Evolutionary conservation across 2,113 vertebrate genomes (phyloP), one percentile per base, ranked within the genome.

Genomic region (Amphiprion ocellaris): DNA sequence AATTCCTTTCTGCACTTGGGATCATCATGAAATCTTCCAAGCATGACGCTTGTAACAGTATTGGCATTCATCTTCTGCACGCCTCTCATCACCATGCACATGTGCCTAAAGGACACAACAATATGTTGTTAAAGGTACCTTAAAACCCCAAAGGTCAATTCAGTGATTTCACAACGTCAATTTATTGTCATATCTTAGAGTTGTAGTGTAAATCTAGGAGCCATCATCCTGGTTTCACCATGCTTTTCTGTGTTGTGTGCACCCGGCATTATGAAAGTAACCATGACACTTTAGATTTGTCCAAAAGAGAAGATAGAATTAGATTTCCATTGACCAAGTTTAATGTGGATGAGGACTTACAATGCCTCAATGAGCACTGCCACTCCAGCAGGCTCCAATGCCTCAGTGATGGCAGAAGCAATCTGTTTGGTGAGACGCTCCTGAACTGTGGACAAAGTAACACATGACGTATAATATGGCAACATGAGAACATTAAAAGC

Each of bases 41-140:
- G 77, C 94, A 92, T 94, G 39, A 84, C 19, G 1, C 91, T 93
- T 10, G 79, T 94, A 23, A 88, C 56, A 5, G 84, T 91, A 49
- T 39, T 89, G 69, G 89, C 92, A 19, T 90, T 95, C 47, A 87
- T 94, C 86, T 94, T 94, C 88, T 94, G 91, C 56, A 79, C 90
- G 1, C 87, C 89, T 44, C 94, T 81, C 91, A 94, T 88, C 66
- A 92, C 81, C 85, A 86, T 84, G 21, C 82, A 92, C 93, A 90
- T 92, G 74, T 93, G 93, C 63, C 89, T 91, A 89, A 4, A 74
- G 79, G 4, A 37, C 50, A 77, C 30, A 56, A 53, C 58, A 21
- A 2, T 21, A 54, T 8, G 4, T 14, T 30, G 9, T 71, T 56
- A 39, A 55, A 21, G 12, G 19, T 9, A 9, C 28, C 1, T 4